phyloP scores from a whole-genome alignment of 2,797 vertebrate species.

The Cossypha dichroa region DNA sequence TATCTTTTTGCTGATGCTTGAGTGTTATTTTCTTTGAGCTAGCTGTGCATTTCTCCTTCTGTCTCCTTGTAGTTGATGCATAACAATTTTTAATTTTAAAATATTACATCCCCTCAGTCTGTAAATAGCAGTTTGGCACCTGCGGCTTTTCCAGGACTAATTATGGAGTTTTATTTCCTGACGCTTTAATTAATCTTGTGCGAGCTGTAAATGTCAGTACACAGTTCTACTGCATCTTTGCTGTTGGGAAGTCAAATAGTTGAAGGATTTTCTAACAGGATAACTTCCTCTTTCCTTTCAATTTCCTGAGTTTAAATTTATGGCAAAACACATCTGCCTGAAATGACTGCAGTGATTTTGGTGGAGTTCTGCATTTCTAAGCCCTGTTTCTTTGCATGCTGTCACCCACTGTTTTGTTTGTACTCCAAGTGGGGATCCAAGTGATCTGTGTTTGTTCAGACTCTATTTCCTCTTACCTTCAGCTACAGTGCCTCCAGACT shows the following conservation, averaged over 20 bases:
- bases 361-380: not conserved
- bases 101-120: not conserved
- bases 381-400: not conserved
- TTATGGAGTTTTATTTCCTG: conserved; percentile 34
- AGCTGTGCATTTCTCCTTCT: not conserved
- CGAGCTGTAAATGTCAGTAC: conserved; percentile 19
- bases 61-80: not conserved
- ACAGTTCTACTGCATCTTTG: not conserved
- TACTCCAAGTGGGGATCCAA: not conserved
- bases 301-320: not conserved
- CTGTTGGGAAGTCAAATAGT: not conserved
- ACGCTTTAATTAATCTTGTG: conserved; percentile 27
- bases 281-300: not conserved
- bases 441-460: not conserved
- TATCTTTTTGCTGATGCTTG: not conserved
- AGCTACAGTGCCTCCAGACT: not conserved
- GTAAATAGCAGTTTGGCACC: conserved; percentile 22
- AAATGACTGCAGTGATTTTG: not conserved
- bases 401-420: not conserved
- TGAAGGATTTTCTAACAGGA: not conserved
- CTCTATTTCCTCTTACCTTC: not conserved
- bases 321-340: not conserved
- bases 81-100: conserved; percentile 5
- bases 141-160: conserved; percentile 15
- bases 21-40: not conserved